These are phyloP conservation scores for Notothenia rossii DNA, from an alignment of 2,113 vertebrate genomes.

Conservation along the genomic window DNA sequence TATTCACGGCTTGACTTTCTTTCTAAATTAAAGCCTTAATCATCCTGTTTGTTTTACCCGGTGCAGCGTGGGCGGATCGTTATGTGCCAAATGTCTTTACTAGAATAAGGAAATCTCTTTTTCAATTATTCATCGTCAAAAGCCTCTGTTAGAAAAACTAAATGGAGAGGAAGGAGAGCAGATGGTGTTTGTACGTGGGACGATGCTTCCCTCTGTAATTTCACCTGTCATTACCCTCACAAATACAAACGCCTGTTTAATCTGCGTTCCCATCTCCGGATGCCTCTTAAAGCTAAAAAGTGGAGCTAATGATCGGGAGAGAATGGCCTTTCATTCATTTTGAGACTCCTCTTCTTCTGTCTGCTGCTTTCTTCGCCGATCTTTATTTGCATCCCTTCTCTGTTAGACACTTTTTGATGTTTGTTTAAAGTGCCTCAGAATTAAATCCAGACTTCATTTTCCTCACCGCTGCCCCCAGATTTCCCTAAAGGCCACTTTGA, in stretches of 20 bases:
- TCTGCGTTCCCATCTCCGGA: slow-evolving; percentile 41
- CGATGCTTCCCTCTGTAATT: slow-evolving; percentile 53
- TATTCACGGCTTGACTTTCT: not conserved
- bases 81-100: slow-evolving; percentile 40
- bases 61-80: slow-evolving; percentile 36
- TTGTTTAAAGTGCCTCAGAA: slow-evolving; percentile 39
- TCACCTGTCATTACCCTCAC: slow-evolving; percentile 73
- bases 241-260: slow-evolving; percentile 56
- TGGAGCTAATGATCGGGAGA: slow-evolving; percentile 53
- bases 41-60: slow-evolving; percentile 23
- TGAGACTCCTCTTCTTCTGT: slow-evolving; percentile 9
- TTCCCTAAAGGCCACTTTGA: slow-evolving; percentile 27
- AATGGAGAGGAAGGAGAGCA: slow-evolving; percentile 1
- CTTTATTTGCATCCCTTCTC: slow-evolving; percentile 37
- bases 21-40: slow-evolving; percentile 25
- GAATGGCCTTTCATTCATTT: slow-evolving; percentile 39
- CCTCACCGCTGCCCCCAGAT: slow-evolving; percentile 9
- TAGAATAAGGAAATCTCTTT: not conserved
- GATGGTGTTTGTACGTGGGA: slow-evolving; percentile 23
- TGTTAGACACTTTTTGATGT: slow-evolving; percentile 43
- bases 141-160: slow-evolving; percentile 19
- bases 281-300: slow-evolving; percentile 23
- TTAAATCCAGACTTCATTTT: slow-evolving; percentile 43
- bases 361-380: slow-evolving; percentile 47
- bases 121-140: slow-evolving; percentile 46